Conservation (phyloP, 2,888 invertebrate genomes). For the Agrenia bidenticulata region DNA sequence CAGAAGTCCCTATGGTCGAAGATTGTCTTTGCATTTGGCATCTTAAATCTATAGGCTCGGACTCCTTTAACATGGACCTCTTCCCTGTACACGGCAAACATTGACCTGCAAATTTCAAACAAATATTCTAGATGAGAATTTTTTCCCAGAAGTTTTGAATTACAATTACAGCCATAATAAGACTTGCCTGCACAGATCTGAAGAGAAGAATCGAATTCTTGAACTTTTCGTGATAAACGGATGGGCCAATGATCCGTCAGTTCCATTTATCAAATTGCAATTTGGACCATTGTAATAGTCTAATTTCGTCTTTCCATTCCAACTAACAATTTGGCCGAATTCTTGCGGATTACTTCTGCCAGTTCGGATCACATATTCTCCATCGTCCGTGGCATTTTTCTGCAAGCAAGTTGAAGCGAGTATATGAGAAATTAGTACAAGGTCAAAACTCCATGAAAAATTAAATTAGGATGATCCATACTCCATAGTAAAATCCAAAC, state of each 20-base stretch:
- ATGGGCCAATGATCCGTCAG: conserved; percentile 48
- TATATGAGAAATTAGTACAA: not conserved
- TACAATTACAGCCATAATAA: too few species aligned
- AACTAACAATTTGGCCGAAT: conserved; percentile 51
- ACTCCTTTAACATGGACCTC: conserved; percentile 45
- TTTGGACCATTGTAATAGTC: conserved; percentile 45
- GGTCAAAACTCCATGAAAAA: not conserved
- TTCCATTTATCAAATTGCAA: conserved; percentile 51
- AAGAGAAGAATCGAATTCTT: conserved; percentile 47
- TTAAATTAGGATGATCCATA: too few species aligned
- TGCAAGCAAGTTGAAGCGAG: conserved; percentile 19
- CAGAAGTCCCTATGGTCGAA: conserved; percentile 50
- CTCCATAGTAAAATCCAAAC: conserved; percentile 51
- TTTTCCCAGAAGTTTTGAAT: too few species aligned
- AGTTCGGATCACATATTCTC: conserved; percentile 48
- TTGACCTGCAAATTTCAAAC: conserved; percentile 35
- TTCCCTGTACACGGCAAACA: conserved; percentile 39
- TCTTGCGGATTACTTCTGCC: conserved; percentile 48
- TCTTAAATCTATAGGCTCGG: conserved; percentile 44
- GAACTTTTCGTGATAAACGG: conserved; percentile 51
- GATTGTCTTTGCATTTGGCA: conserved; percentile 50
- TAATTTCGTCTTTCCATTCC: conserved; percentile 52
- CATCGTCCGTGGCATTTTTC: conserved; percentile 52
- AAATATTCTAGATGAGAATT: not conserved
- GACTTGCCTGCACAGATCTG: conserved; percentile 50